Percentiles rank a stretch among this genome's conserved stretches.
Conservation (phyloP, 2,797 vertebrate genomes). For the Siniperca obscura region DNA sequence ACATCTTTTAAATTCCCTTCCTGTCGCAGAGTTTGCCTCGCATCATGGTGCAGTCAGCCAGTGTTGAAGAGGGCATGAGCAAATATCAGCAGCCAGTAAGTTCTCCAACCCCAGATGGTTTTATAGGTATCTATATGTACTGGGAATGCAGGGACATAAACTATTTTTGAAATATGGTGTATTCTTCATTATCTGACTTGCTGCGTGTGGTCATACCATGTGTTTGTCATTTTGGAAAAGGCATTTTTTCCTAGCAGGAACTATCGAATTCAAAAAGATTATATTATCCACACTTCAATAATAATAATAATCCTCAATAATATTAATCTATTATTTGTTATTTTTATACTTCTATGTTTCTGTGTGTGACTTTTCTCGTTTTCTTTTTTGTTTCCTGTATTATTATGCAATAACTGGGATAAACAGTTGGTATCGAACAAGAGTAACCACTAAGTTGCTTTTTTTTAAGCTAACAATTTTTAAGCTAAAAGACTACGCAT, state of each 20-base stretch:
- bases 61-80: constrained; percentile 72
- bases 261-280: too few species aligned
- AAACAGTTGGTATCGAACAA: not conserved
- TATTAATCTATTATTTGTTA: too few species aligned
- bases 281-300: too few species aligned
- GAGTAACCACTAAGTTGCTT: not conserved
- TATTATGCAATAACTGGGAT: not conserved
- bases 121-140: not conserved
- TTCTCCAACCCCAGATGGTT: constrained; percentile 1
- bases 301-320: too few species aligned
- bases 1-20: not conserved
- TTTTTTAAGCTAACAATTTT: too few species aligned
- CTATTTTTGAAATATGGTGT: not conserved
- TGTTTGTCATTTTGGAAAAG: not conserved
- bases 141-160: not conserved
- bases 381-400: not conserved
- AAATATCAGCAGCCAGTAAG: constrained; percentile 66
- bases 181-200: not conserved
- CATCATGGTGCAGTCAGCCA: constrained; percentile 81
- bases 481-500: too few species aligned
- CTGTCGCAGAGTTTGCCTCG: constrained; percentile 69
- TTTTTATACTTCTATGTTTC: not conserved
- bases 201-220: not conserved
- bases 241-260: too few species aligned
- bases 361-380: not conserved